Conservation (phyloP, 1,140 invertebrate genomes). For the Geopemphigus sp. region DNA sequence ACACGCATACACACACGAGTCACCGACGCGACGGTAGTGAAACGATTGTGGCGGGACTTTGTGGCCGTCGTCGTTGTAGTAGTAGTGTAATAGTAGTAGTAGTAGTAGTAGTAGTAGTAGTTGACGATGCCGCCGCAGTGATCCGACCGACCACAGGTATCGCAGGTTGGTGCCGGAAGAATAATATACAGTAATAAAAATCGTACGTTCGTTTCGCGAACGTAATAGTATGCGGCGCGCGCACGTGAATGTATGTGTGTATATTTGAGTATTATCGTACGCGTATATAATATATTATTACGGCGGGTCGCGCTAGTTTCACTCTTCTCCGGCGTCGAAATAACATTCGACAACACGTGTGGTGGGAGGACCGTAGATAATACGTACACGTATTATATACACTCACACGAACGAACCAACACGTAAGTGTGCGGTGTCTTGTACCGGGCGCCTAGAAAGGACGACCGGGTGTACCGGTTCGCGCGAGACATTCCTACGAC, state of each 20-base stretch:
- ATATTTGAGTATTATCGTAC: background rate
- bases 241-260: background rate
- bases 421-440: background rate
- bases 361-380: too few relatives aligned
- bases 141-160: too few relatives aligned
- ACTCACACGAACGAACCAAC: background rate
- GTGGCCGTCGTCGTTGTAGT: background rate
- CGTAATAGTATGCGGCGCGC: background rate
- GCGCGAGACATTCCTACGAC: background rate
- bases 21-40: conserved; percentile 36
- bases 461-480: conserved; percentile 27
- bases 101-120: too few relatives aligned
- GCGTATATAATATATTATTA: background rate
- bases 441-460: too few relatives aligned
- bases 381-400: background rate
- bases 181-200: background rate
- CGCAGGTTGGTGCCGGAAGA: conserved; percentile 20
- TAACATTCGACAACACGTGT: too few relatives aligned
- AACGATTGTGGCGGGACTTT: conserved; percentile 30
- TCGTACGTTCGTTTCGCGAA: background rate
- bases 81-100: too few relatives aligned
- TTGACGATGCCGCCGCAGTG: background rate
- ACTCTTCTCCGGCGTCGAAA: background rate
- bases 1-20: conserved; percentile 23
- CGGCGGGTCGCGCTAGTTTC: conserved; percentile 1